Base-by-base conservation (phyloP, 2,888 invertebrate species). In the Gnatocerus cornutus region DNA sequence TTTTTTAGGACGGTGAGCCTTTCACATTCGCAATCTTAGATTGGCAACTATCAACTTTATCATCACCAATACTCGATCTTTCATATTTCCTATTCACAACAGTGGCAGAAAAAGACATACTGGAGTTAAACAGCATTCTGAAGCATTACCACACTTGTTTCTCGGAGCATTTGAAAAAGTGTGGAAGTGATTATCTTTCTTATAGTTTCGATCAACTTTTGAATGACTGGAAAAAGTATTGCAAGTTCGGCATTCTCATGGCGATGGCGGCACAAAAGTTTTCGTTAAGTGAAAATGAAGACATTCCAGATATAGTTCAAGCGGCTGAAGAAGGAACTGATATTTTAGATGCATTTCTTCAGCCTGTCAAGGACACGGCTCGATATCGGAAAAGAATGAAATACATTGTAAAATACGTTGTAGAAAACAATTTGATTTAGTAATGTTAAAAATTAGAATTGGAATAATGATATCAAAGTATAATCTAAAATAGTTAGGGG, bases 61-160 rank as follows among this genome's bases (percentile, higher is more conserved):
- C 33, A 3, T 53, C 63, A 3, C 72, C 72, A 12, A 63, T 68
- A 12, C 9, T 70, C 9, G 72, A 70, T 52, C 12, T 71, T 7
- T 52, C 66, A 3, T 62, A 66, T 45, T 65, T 65, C 41, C n/a
- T 71, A 0, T 71, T 59, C 43, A 4, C 66, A 2, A 53, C 53
- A 8, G 1, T 53, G 1, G 53, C 64, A 1, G 16, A 53, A 33
- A 30, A 64, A 8, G 64, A 64, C 13, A 41, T 64, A 1, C 13
- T 45, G 9, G 41, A 64, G 14, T 13, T 64, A 3, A 16, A 64
- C 14, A 29, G 33, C 3, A 55, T 64, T 45, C 12, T 62, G 12
- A 29, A 9, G 4, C 6, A 3, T 50, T 50, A 46, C 21, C 39
- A 58, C 29, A 0, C 1, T 1, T 10, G n/a, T 43, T 58, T 58